Base-by-base conservation (phyloP, 1,140 invertebrate genomes). In the Solenopsis fugax region DNA sequence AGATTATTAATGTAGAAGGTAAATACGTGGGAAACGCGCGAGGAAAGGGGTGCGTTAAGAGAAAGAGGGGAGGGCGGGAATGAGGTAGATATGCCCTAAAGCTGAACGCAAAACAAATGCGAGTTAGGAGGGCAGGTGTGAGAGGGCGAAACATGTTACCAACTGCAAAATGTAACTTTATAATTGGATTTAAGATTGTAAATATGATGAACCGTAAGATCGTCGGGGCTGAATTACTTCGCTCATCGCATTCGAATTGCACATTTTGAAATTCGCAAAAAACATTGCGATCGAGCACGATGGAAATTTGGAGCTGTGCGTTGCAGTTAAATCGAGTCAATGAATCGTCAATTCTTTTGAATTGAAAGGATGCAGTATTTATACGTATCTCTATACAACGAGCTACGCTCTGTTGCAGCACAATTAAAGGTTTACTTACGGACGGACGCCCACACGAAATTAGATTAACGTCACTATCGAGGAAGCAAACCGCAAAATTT, bases 1-100 rank as follows among this genome's bases (percentile, higher is more conserved):
- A 77, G 87, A 92, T 93, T 90, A 92, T 93, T 92, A 92, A 92
- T 87, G 62, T 81, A 80, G 34, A 87, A 86, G 80, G 75, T 89
- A 90, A 89, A 88, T 82, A 85, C 64, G 81, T 75, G 48, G 48
- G 69, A 62, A 88, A 88, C 56, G 81, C 21, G 62, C 29, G 34
- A n/a, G 24, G 81, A 56, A 56, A 75, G 58, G 62, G 34, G 24
- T 45, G 64, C 13, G 37, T 60, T 76, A 56, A 48, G 62, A 89
- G 75, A 78, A 50, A 77, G 58, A 24, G 62, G 10, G 7, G 7
- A 41, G 48, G 52, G 18, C 54, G 73, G 60, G 75, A 80, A 81
- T 71, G 77, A 82, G 52, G 58, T 16, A 62, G 77, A 72, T 71
- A 72, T 67, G 85, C 75, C 64, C 62, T 58, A 81, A 69, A 80